These are phyloP conservation scores for Coptodon bakossiorum DNA, from an alignment of 2,113 vertebrate genomes.

Conservation along the genomic window DNA sequence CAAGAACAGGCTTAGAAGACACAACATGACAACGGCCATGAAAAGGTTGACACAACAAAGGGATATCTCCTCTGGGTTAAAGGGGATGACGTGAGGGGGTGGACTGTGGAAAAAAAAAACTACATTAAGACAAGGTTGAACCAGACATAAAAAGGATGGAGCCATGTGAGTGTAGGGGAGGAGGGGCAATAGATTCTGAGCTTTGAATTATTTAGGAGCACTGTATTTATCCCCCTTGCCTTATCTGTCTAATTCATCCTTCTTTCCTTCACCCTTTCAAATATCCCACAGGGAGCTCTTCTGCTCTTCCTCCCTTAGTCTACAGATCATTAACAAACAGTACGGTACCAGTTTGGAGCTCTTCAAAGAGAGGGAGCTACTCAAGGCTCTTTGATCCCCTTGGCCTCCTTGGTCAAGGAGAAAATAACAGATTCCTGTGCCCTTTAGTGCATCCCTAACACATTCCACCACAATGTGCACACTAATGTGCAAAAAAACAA, in stretches of 20 bases:
- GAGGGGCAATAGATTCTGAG: neutral
- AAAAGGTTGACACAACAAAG: conserved; percentile 54
- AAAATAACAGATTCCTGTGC: conserved; percentile 15
- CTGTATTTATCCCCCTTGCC: conserved; percentile 15
- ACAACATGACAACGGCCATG: conserved; percentile 29
- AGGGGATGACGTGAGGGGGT: conserved; percentile 18
- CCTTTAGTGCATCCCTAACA: neutral
- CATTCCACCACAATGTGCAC: conserved; percentile 26
- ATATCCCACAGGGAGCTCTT: conserved; percentile 29
- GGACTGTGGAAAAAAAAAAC: neutral
- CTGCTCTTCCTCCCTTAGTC: conserved; percentile 42
- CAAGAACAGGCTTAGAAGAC: conserved; percentile 8
- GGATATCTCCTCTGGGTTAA: conserved; percentile 37
- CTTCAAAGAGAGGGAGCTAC: conserved; percentile 60
- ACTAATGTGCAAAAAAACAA: conserved; percentile 19
- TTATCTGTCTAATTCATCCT: conserved; percentile 45
- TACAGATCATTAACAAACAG: conserved; percentile 63
- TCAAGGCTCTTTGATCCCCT: conserved; percentile 58
- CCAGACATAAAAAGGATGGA: conserved; percentile 24
- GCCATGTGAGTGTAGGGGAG: neutral
- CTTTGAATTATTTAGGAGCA: conserved; percentile 64
- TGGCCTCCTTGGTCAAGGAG: conserved; percentile 49
- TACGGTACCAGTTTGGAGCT: conserved; percentile 32
- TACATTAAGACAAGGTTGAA: conserved; percentile 47
- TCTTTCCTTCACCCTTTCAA: conserved; percentile 34